These are phyloP conservation scores for Pseudorectes ferrugineus DNA, from an alignment of 2,113 vertebrate genomes.

Conservation along the genomic window DNA sequence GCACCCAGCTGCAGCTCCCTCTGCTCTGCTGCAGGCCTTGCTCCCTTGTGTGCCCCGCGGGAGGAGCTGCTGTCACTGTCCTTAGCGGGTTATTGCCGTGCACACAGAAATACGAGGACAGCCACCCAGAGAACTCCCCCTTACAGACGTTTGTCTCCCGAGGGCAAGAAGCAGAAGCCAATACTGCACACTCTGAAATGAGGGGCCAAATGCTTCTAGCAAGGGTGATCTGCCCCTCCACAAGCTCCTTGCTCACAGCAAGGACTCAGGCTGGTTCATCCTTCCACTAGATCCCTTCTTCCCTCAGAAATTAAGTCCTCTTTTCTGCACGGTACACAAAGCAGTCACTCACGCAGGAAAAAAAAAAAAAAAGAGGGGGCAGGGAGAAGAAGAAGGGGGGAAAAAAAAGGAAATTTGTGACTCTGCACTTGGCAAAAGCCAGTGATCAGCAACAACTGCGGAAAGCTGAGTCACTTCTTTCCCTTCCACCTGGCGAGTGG, in stretches of 20 bases:
- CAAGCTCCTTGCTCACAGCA: not conserved
- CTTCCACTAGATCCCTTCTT: not conserved
- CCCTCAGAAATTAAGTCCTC: not conserved
- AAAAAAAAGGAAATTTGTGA: not conserved
- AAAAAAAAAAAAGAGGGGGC: too few species aligned
- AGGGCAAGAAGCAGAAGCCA: not conserved
- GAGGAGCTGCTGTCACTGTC: not conserved
- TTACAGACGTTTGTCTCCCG: not conserved
- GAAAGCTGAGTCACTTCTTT: constrained; percentile 51
- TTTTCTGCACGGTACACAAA: not conserved
- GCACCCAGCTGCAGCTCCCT: not conserved
- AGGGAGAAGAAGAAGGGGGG: rapidly evolving
- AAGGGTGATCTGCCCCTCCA: not conserved
- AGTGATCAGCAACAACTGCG: not conserved
- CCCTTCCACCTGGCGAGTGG: constrained; percentile 35
- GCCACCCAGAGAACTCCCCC: not conserved
- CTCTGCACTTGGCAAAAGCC: not conserved
- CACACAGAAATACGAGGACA: not conserved
- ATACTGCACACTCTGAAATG: not conserved
- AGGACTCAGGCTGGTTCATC: not conserved
- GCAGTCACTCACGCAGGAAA: not conserved
- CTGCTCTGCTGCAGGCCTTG: not conserved
- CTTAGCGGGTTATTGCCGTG: rapidly evolving
- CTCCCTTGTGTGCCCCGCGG: rapidly evolving
- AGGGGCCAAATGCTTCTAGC: not conserved